A percentile compares a stretch with the other conserved stretches of the same genome.
These are phyloP conservation scores for Meleagris gallopavo DNA, from an alignment of 2,113 vertebrate genomes.

Conservation along the genomic window DNA sequence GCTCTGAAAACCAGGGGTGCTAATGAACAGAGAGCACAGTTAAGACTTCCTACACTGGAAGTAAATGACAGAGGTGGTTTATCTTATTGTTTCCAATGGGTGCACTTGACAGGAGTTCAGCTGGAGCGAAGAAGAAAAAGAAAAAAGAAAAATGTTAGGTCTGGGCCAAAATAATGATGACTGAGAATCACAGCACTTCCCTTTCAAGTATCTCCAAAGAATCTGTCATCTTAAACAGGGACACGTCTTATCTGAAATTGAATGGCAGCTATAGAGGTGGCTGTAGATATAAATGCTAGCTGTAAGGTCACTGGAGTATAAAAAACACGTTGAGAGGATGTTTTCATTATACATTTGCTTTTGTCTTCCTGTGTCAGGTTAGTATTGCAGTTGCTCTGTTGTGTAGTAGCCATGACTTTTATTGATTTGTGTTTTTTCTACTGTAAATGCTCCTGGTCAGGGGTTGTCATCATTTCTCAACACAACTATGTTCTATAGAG, in stretches of 20 bases:
- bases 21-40: constrained; percentile 61
- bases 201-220: constrained; percentile 58
- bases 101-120: constrained; percentile 51
- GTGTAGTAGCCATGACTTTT: constrained; percentile 12
- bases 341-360: constrained; percentile 58
- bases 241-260: not conserved
- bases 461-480: constrained; percentile 26
- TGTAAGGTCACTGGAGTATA: constrained; percentile 48
- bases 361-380: constrained; percentile 57
- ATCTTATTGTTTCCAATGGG: constrained; percentile 71
- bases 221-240: constrained; percentile 44
- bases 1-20: constrained; percentile 19
- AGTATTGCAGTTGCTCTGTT: constrained; percentile 38
- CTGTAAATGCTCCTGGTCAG: constrained; percentile 40
- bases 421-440: constrained; percentile 50
- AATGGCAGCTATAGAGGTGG: constrained; percentile 52
- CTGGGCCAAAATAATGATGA: constrained; percentile 63
- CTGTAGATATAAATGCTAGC: constrained; percentile 47
- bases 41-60: constrained; percentile 61
- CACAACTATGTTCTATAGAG: not conserved
- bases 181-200: not conserved
- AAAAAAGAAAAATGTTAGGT: constrained; percentile 31
- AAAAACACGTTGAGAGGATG: constrained; percentile 42
- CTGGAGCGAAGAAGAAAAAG: not conserved
- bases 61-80: constrained; percentile 75